Evolutionary conservation across 2,797 vertebrate genomes (phyloP).

Genomic region (Crotalus adamanteus): DNA sequence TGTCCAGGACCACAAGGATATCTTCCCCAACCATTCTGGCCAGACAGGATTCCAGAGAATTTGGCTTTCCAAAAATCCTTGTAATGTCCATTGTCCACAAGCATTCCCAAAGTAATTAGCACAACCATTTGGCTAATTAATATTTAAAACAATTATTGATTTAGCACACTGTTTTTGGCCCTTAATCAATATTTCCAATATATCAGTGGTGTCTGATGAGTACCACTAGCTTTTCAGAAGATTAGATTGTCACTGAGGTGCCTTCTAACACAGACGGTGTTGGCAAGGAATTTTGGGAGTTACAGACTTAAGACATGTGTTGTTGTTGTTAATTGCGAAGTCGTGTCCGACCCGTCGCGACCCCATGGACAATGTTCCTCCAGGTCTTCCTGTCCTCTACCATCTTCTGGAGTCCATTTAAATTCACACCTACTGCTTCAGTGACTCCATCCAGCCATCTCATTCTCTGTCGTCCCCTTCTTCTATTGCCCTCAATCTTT

Average conservation of each 20-base stretch:
- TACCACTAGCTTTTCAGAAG: not conserved
- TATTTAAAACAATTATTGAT: not conserved
- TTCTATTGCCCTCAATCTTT: no score
- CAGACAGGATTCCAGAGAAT: not conserved
- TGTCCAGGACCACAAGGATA: not conserved
- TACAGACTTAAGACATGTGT: not conserved
- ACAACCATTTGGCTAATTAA: not conserved
- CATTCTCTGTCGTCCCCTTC: no score
- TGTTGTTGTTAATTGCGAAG: no score
- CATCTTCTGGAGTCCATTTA: no score
- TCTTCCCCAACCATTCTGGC: not conserved
- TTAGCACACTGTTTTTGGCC: not conserved
- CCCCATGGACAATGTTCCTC: no score
- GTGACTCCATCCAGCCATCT: no score
- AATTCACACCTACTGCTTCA: no score
- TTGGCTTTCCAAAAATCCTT: not conserved
- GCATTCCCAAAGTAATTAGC: not conserved
- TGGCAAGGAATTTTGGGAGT: not conserved
- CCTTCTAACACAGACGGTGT: not conserved
- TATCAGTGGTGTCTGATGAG: not conserved
- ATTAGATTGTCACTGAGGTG: not conserved
- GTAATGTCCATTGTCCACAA: not conserved
- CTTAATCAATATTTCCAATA: not conserved
- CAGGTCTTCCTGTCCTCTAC: no score
- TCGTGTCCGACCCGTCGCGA: no score